These are phyloP conservation scores for Heteractis magnifica DNA, from an alignment of 92 coral and sea anemone genomes.

Conservation along the genomic window DNA sequence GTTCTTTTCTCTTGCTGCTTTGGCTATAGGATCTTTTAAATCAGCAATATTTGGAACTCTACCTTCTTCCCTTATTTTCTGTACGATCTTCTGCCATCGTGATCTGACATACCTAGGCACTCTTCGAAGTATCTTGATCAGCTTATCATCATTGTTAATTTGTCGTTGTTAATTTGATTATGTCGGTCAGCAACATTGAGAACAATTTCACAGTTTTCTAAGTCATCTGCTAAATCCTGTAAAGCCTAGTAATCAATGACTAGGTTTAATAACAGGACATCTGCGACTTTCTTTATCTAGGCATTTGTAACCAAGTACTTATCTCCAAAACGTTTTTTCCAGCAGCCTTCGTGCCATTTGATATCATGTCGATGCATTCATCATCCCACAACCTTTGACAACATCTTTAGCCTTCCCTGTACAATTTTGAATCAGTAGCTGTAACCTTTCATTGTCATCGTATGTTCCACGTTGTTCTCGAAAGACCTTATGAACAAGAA, in stretches of 20 bases:
- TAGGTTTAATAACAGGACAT: conserved; percentile 15
- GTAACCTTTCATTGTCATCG: conserved; percentile 29
- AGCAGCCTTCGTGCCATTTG: conserved; percentile 42
- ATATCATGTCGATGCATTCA: conserved; percentile 43
- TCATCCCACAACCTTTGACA: conserved; percentile 31
- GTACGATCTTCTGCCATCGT: conserved; percentile 43
- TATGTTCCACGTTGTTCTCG: conserved; percentile 38
- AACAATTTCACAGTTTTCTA: conserved; percentile 44
- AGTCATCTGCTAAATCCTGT: conserved; percentile 50
- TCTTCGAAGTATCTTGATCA: conserved; percentile 35
- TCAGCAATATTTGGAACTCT: conserved; percentile 39
- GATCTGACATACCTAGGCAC: conserved; percentile 40
- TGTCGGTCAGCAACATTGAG: conserved; percentile 36
- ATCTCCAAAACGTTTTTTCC: conserved; percentile 46
- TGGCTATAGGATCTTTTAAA: conserved; percentile 13
- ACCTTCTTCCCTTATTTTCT: conserved; percentile 47
- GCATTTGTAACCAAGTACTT: conserved; percentile 48
- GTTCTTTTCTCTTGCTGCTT: conserved; percentile 45
- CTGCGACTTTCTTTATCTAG: conserved; percentile 41
- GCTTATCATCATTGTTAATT: conserved; percentile 35
- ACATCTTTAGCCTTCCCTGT: conserved; percentile 51
- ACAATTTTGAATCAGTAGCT: conserved; percentile 46
- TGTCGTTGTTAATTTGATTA: conserved; percentile 37
- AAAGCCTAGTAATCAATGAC: conserved; percentile 21
- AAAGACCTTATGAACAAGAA: conserved; percentile 31